These are phyloP conservation scores for Petrolisthes manimaculis DNA, from an alignment of 2,888 invertebrate genomes.

Conservation along the genomic window DNA sequence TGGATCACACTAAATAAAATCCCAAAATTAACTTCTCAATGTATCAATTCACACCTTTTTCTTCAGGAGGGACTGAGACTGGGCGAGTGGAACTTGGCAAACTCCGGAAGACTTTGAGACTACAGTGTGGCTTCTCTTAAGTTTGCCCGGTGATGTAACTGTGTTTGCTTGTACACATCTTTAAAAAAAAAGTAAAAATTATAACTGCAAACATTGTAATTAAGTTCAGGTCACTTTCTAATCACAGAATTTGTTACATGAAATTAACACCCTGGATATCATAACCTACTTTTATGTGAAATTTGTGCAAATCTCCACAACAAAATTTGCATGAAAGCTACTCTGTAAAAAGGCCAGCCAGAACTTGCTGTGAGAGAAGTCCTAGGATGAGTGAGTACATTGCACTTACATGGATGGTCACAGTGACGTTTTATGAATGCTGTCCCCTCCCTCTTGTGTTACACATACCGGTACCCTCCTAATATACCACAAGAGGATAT, in stretches of 20 bases:
- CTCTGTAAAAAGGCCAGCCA: neutral
- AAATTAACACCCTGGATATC: conserved; percentile 49
- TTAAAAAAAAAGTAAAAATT: conserved; percentile 29
- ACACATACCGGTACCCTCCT: too few species aligned
- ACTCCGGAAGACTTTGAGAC: conserved; percentile 52
- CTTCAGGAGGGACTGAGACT: neutral
- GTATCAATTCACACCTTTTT: neutral
- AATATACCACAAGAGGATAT: too few species aligned
- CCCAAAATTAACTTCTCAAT: neutral
- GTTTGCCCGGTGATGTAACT: conserved; percentile 38
- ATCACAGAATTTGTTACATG: conserved; percentile 55
- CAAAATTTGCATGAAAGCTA: conserved; percentile 5
- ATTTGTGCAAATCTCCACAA: conserved; percentile 41
- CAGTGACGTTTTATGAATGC: neutral
- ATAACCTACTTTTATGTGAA: conserved; percentile 25
- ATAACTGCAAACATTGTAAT: conserved; percentile 9
- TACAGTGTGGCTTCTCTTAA: conserved; percentile 13
- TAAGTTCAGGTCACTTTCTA: conserved; percentile 55
- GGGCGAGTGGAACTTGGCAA: conserved; percentile 30
- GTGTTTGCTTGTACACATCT: conserved; percentile 50
- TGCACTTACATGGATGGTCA: conserved; percentile 13
- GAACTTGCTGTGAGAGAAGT: neutral
- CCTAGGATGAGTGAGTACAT: conserved; percentile 11
- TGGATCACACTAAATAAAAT: neutral
- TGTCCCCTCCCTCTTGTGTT: too few species aligned